Conservation (phyloP, 2,888 invertebrate species). For the Cataglyphis albicans region DNA sequence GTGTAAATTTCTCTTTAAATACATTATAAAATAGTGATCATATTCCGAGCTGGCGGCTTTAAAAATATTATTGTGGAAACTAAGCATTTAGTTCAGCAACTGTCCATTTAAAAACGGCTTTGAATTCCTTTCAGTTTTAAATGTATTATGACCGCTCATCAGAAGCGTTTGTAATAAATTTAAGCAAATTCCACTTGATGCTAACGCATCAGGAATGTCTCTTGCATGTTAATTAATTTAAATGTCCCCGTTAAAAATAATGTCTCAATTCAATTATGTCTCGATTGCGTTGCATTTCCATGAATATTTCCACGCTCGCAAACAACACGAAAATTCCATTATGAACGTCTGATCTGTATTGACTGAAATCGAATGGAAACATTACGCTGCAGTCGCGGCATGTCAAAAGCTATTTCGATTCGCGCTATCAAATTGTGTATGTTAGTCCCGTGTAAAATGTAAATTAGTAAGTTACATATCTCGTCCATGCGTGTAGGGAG, state of each 20-base stretch:
- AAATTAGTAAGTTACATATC: constrained; percentile 52
- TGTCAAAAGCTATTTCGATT: constrained; percentile 44
- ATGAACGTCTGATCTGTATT: constrained; percentile 15
- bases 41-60: background rate
- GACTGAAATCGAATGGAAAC: constrained; percentile 34
- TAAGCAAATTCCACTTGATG: constrained; percentile 14
- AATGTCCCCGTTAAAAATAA: constrained; percentile 39
- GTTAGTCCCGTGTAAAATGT: constrained; percentile 51
- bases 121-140: constrained; percentile 3
- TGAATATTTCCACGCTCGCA: constrained; percentile 31
- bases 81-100: background rate
- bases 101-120: background rate
- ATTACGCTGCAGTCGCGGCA: constrained; percentile 31
- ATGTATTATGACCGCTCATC: background rate
- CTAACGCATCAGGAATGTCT: background rate
- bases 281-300: background rate
- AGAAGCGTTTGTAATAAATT: constrained; percentile 38
- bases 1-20: background rate
- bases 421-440: constrained; percentile 49
- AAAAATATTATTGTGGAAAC: background rate
- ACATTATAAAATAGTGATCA: background rate
- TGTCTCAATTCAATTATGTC: background rate
- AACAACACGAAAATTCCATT: constrained; percentile 48
- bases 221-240: constrained; percentile 39
- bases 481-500: constrained; percentile 52